Conservation (phyloP, 2,888 invertebrate genomes). For the Drosophila prostipennis region DNA sequence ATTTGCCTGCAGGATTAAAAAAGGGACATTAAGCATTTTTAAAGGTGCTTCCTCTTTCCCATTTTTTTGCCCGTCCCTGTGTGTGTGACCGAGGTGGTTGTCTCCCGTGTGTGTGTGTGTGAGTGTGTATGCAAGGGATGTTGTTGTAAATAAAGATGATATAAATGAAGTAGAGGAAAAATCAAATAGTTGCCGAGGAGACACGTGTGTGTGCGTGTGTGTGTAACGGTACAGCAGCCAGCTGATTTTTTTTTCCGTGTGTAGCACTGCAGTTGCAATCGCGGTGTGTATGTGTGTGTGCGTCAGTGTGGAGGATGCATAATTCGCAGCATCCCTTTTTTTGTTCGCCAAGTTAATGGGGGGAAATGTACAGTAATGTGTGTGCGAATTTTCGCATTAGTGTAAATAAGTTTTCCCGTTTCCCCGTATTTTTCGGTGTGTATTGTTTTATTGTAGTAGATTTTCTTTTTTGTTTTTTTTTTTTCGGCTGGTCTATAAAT, state of each 20-base stretch:
- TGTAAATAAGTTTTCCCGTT: conserved; percentile 35
- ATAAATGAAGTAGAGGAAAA: conserved; percentile 33
- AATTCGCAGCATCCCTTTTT: conserved; percentile 22
- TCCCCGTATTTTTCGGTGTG: too few relatives aligned
- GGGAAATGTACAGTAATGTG: background rate
- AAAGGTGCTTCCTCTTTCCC: background rate
- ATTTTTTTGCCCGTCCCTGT: conserved; percentile 7
- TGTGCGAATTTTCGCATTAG: conserved; percentile 36
- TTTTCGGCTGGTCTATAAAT: conserved; percentile 41
- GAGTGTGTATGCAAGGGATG: conserved; percentile 39
- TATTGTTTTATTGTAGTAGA: conserved; percentile 32
- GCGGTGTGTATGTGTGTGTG: conserved; percentile 11
- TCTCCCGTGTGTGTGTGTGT: background rate
- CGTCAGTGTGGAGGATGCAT: conserved; percentile 16
- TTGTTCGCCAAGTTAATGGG: background rate
- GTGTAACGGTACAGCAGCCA: conserved; percentile 13
- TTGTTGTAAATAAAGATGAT: conserved; percentile 36
- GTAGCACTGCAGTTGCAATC: conserved; percentile 13
- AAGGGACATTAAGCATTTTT: conserved; percentile 13
- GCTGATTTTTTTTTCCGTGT: conserved; percentile 24
- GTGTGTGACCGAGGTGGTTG: conserved; percentile 3
- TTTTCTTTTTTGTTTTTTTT: conserved; percentile 7
- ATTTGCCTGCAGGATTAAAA: conserved; percentile 12
- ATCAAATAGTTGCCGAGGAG: conserved; percentile 27
- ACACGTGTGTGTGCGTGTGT: conserved; percentile 17